Evolutionary conservation across 2,797 vertebrate species (phyloP).

Genomic region (Pangasius djambal): DNA sequence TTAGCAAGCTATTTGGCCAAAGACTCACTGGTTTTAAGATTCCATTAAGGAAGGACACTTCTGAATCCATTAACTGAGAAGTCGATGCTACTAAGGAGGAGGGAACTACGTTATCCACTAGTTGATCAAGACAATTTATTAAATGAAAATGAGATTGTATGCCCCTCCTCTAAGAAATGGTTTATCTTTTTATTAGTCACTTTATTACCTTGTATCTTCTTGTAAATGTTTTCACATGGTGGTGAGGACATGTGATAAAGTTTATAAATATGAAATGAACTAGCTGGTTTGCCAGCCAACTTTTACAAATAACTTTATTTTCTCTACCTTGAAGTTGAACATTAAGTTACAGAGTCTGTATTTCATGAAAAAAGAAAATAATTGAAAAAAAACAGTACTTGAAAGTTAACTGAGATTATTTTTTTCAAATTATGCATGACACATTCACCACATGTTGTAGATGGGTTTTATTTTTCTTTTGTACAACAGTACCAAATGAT

Average conservation of each 20-base stretch:
- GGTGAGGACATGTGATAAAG: slow-evolving; percentile 81
- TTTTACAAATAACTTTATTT: slow-evolving; percentile 76
- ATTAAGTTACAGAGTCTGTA: slow-evolving; percentile 78
- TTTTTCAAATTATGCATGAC: slow-evolving; percentile 77
- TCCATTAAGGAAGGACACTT: slow-evolving; percentile 93
- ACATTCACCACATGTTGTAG: slow-evolving; percentile 70
- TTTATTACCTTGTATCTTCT: slow-evolving; percentile 82
- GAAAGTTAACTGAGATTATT: slow-evolving; percentile 80
- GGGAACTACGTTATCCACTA: slow-evolving; percentile 70
- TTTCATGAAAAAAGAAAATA: slow-evolving; percentile 75
- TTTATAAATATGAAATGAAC: slow-evolving; percentile 78
- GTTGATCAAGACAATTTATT: slow-evolving; percentile 78
- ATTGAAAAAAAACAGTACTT: slow-evolving; percentile 78
- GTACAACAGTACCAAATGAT: slow-evolving; percentile 70
- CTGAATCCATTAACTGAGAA: slow-evolving; percentile 85
- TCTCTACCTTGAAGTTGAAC: slow-evolving; percentile 73
- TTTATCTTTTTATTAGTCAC: slow-evolving; percentile 76
- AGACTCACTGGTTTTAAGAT: slow-evolving; percentile 99
- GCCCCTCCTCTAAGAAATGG: slow-evolving; percentile 85
- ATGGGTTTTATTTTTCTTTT: slow-evolving; percentile 52
- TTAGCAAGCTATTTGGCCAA: slow-evolving; percentile 97
- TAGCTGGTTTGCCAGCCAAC: slow-evolving; percentile 75
- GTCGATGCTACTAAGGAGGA: slow-evolving; percentile 75
- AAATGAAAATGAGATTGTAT: slow-evolving; percentile 89
- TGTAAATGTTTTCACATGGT: slow-evolving; percentile 84